Base-by-base conservation (phyloP, 2,113 vertebrate species). In the Channa maculata region DNA sequence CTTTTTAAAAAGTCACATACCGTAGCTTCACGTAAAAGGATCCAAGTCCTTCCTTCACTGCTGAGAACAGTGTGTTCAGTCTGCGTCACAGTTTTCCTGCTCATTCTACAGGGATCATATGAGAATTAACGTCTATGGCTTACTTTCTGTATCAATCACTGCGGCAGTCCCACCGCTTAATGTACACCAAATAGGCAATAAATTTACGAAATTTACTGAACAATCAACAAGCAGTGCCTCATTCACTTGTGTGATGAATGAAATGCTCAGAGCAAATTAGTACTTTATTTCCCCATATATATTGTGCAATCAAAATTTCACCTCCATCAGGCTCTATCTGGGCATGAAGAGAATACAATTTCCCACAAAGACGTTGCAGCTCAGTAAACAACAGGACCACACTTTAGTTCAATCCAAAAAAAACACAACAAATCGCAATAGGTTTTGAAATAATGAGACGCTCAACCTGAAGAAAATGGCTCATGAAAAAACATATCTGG, bases 401-500 rank as follows among this genome's bases (percentile, higher is more conserved):
- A 36, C 64, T 51, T 71, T 46, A 67, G 72, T 71, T 85, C 66
- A 81, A 79, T 80, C 67, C 59, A 65, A 48, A 83, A 77, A 84
- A 24, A 24, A 24, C 1, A 24, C 24, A 24, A 65, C 80, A 86
- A 88, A 91, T 90, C 71, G 54, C 70, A 8, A 33, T 54, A 76
- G 75, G 86, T 71, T 71, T 51, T 70, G 66, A 53, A 80, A 84
- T 86, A 90, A 91, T 87, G 78, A 88, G 74, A 85, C 34, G 61
- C 67, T 91, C 78, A 74, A 87, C 74, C 85, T 87, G 84, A 75
- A 71, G 80, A 86, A 84, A 88, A 81, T 72, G 48, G 62, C 83
- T 92, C 84, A 81, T 88, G 82, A 86, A 92, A 90, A 88, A 90
- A 79, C 78, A 89, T 84, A 83, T 74, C 79, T 86, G 60, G 13